Base-by-base conservation (phyloP, 2,888 invertebrate genomes). In the Rhopalosiphum nymphaeae region DNA sequence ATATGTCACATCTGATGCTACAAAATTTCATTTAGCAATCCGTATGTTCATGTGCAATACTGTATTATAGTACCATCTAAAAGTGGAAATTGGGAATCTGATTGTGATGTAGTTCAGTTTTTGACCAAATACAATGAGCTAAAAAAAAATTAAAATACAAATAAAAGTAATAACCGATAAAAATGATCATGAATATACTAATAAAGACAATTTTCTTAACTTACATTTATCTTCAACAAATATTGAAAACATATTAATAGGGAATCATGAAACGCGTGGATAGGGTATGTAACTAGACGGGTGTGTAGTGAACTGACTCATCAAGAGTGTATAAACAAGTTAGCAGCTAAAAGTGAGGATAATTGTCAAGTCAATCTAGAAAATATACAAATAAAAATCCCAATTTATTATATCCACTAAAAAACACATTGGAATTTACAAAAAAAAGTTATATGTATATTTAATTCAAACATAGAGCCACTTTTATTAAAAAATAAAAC, bases 311-410 rank as follows among this genome's bases (percentile, higher is more conserved):
- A 85, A 44, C 42, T 44, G 42, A 85, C 26, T 85, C 85, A 85
- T 85, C 44, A 25, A 85, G 85, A 85, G 44, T 85, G 85, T 85
- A 44, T 44, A 44, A 25, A 85, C 26, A 26, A 85, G 85, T 44
- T 85, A 26, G 44, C 44, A 10, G 85, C 10, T 3, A 85, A 85
- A 85, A 44, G 3, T 26, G 26, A 85, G 42, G 26, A 85, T 44
- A 85, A 85, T 42, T 26, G 26, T 85, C 10, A 85, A 44, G 25
- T 85, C 44, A 85, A 42, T 44, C 44, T 85, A 26, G 26, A 85
- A 85, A 85, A n/a, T 85, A 85, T 44, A 85, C 85, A 85, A 5
- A 85, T 85, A 44, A 85, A 42, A 85, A 85, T 85, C 26, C 44
- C 26, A 85, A 9, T 85, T 85, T 85, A 42, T 85, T 44, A 85